Evolutionary conservation across 2,113 vertebrate species (phyloP), one percentile per base, ranked within the genome.

Genomic region (Tachycineta bicolor): DNA sequence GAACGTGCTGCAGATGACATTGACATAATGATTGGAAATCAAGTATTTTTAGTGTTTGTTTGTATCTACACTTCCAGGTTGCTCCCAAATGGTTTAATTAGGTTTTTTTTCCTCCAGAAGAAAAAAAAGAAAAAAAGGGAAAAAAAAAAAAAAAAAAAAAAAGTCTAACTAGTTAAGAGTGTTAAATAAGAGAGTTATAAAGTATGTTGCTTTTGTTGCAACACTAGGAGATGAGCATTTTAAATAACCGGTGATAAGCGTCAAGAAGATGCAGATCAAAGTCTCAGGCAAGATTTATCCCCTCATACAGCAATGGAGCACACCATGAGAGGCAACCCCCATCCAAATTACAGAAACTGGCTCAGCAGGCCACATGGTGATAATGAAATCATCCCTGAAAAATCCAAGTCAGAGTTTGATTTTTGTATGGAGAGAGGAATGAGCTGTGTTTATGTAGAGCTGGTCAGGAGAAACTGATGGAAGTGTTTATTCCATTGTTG

Each of bases 71-170:
- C 31, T 71, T 34, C 49, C 46, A 76, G 28, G 71, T 91, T 31
- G 12, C 46, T 95, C 83, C 71, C 59, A 83, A 83, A 90, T 92
- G 75, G 55, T 96, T 95, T 78, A 71, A 71, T 80, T 94, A 94
- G 25, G 9, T 37, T 14, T 49, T 89, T 83, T 78, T 84, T 26
- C 43, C 64, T 89, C 46, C 37, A 73, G 67, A 73, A n/a, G n/a
- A n/a, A n/a, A n/a, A n/a, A n/a, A n/a, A n/a, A n/a, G n/a, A n/a
- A n/a, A n/a, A 11, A 69, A 55, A 83, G 56, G 6, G 20, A 70
- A 56, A 60, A 71, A 92, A 93, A 70, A 19, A 10, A 37, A 60
- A 71, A 92, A 93, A 70, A 19, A 10, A 37, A 37, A 37, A 37
- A 37, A 37, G 14, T 55, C 52, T 69, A 25, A 43, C 41, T 79